phyloP scores from a whole-genome alignment of 1,140 invertebrate genomes.

The Phenacoccus solenopsis region DNA sequence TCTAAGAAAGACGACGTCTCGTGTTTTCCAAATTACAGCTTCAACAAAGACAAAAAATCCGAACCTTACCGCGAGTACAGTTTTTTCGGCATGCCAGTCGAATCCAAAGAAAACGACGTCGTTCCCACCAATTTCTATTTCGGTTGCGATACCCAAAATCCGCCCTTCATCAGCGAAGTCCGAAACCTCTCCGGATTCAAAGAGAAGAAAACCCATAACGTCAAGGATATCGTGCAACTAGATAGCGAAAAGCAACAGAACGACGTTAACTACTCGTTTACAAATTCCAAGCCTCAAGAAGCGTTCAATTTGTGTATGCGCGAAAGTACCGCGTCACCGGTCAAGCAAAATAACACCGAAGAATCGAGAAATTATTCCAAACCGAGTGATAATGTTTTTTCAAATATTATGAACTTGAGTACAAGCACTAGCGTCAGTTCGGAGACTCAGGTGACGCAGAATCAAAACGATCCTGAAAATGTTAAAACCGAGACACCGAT shows the following conservation, averaged over 20 bases:
- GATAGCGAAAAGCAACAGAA: not conserved
- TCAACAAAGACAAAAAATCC: not conserved
- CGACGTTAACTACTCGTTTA: not conserved
- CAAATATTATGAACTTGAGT: not conserved
- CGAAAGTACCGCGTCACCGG: too few species aligned
- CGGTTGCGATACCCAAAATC: not conserved
- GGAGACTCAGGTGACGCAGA: not conserved
- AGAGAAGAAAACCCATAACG: not conserved
- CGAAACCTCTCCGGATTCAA: not conserved
- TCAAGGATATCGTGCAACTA: not conserved
- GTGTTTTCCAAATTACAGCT: not conserved
- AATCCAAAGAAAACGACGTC: not conserved
- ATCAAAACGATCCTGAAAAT: not conserved
- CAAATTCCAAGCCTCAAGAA: not conserved
- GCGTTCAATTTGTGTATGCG: not conserved
- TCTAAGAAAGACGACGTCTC: not conserved
- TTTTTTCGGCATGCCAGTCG: not conserved
- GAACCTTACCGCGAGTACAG: not conserved
- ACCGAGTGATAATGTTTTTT: not conserved
- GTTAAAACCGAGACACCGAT: not conserved
- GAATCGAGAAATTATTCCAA: not conserved
- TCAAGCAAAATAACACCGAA: not conserved
- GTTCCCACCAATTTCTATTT: conserved; percentile 1
- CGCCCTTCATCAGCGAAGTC: not conserved
- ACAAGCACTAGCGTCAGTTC: too few species aligned